Base-by-base conservation (phyloP, 1,140 invertebrate genomes). In the Drosophila sp. region DNA sequence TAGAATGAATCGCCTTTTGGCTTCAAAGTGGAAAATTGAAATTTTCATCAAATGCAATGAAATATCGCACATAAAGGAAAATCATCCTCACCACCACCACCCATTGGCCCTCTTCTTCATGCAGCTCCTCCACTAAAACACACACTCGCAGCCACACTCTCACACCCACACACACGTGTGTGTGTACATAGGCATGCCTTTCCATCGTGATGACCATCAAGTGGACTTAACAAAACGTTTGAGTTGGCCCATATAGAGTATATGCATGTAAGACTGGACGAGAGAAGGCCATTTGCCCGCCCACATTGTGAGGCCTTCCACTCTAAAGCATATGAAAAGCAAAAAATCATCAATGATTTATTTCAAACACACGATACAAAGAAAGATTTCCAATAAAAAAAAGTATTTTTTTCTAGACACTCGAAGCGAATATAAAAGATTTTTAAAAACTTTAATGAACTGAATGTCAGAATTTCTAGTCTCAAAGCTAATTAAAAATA, bases 11-110 rank as follows among this genome's bases (percentile, higher is more conserved):
- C 32, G 62, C 50, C 33, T 40, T 56, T 54, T 65, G 44, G 44
- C 62, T n/a, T 33, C 58, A 75, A 66, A 61, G 60, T 30, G 60
- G 60, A 61, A 60, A 54, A 33, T 50, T 54, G 58, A 62, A 65
- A 40, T 30, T 44, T 50, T 32, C 40, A 70, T 70, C 54, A 27
- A 47, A 64, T 38, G 38, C 60, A 58, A 58, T 30, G 69, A 58
- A 60, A 50, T 33, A 65, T 50, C 62, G 70, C 47, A 57, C 54
- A 55, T 68, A 40, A 55, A 63, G 33, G 35, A 55, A 58, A 35
- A 58, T 7, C 32, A n/a, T 6, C 55, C 55, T 1, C 17, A 17
- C 17, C 17, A 3, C 4, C 30, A n/a, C 1, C 3, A 6, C 1
- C 4, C 55, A 35, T 4, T 38, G 35, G 1, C 17, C 27, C 11